Evolutionary conservation across 2,113 vertebrate genomes (phyloP).

Genomic region (Corvus moneduloides): DNA sequence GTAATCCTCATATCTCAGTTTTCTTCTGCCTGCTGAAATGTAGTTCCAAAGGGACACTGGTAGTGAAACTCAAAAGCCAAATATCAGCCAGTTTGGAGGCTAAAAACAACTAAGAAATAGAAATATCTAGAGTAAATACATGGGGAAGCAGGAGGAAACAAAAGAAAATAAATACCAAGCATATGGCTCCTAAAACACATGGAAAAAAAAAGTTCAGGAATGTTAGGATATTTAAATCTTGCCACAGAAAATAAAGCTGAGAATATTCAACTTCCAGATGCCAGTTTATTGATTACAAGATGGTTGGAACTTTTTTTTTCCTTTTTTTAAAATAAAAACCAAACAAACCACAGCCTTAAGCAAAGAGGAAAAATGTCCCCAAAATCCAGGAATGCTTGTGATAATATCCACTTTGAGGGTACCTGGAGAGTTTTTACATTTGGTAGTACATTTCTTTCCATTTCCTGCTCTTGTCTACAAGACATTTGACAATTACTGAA

Average conservation of each 20-base stretch:
- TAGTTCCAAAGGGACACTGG: background rate
- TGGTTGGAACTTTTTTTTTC: background rate
- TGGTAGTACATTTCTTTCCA: background rate
- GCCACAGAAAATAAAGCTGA: background rate
- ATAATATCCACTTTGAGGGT: background rate
- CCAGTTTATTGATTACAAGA: conserved; percentile 14
- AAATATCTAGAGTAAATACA: background rate
- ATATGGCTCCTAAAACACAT: background rate
- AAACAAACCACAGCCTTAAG: background rate
- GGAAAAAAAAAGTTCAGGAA: background rate
- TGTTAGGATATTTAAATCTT: background rate
- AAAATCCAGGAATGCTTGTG: background rate
- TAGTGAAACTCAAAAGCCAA: background rate
- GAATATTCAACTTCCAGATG: conserved; percentile 52
- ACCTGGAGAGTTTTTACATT: background rate
- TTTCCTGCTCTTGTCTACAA: background rate
- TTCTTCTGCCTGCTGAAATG: background rate
- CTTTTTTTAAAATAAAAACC: background rate
- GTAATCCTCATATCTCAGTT: background rate
- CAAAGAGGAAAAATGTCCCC: background rate
- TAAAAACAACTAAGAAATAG: background rate
- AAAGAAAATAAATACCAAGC: background rate
- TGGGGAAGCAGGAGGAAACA: background rate
- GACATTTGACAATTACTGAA: background rate
- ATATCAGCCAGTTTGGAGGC: background rate